Base-by-base conservation (phyloP, 37 sponge, comb jelly and placozoan species). In the Hexactinellida sp. region DNA sequence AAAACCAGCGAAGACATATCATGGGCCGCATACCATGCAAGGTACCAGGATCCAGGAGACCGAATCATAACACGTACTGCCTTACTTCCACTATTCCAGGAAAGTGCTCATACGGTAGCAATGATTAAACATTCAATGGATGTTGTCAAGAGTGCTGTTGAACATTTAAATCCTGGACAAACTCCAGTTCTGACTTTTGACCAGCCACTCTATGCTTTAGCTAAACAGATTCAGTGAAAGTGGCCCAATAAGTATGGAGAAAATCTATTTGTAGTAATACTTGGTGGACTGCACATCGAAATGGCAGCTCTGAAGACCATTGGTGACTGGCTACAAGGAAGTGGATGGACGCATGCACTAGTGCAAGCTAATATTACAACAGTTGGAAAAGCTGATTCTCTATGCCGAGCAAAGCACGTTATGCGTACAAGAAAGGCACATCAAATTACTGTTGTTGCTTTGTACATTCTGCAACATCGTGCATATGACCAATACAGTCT, bases 181-280 rank as follows among this genome's bases (percentile, higher is more conserved):
- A 82, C 82, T 16, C 87, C 82, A 86, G 87, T 86, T 1, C 7
- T 86, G 28, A 82, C 87, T 5, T 86, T 86, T 86, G 87, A 86
- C 23, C 87, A 86, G 87, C 87, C 87, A 86, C 41, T 82, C 24
- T 86, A 38, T 86, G 87, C 87, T n/a, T 86, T 54, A 82, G 87
- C 87, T 9, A n/a, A n/a, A n/a, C n/a, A n/a, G n/a, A n/a, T n/a
- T n/a, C n/a, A n/a, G n/a, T n/a, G n/a, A n/a, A n/a, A n/a, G n/a
- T n/a, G n/a, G n/a, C n/a, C n/a, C n/a, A n/a, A 88, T 13, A 39
- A 55, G 38, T 84, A 84, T 88, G 88, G 88, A 37, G 89, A 88
- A 36, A 82, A 88, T 32, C 37, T 34, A 25, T 85, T 85, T 85
- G 86, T 85, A 52, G 51, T 85, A 36, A 85, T 88, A 82, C 55